A percentile compares a stretch with the other conserved stretches of the same genome.
Evolutionary conservation across 1,140 invertebrate genomes (phyloP).

Genomic region (Drosophila mayri): DNA sequence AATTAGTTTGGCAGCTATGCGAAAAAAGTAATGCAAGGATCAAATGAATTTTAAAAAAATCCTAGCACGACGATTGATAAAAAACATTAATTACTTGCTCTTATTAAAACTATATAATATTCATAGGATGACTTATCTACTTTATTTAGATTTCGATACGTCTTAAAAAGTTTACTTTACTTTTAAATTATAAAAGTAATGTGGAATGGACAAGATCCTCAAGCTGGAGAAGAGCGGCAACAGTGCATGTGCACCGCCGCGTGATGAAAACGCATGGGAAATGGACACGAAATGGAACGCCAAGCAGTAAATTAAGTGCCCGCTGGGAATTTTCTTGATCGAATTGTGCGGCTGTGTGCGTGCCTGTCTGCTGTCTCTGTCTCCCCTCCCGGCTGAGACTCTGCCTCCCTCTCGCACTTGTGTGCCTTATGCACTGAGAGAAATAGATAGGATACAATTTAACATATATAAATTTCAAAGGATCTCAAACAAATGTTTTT

Average conservation of each 20-base stretch:
- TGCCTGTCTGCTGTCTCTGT: conserved; percentile 40
- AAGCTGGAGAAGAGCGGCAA: conserved; percentile 58
- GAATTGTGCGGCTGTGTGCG: conserved; percentile 52
- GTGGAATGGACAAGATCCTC: conserved; percentile 17
- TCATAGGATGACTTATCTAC: not conserved
- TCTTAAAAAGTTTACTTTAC: not conserved
- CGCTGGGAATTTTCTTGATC: conserved; percentile 72
- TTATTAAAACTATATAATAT: not conserved
- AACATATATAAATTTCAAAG: no score
- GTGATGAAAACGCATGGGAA: conserved; percentile 57
- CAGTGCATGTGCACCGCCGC: conserved; percentile 40
- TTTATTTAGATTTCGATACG: not conserved
- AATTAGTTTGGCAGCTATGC: not conserved
- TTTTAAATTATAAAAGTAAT: no score
- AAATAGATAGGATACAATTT: not conserved
- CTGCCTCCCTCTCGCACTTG: conserved; percentile 3
- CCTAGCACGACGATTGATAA: not conserved
- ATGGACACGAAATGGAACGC: conserved; percentile 66
- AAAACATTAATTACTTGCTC: no score
- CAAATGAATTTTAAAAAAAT: not conserved
- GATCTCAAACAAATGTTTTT: no score
- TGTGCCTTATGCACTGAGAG: conserved; percentile 25
- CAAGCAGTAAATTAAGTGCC: conserved; percentile 80
- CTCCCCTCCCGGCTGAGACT: not conserved
- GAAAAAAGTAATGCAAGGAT: not conserved